Conservation (phyloP, 1,140 invertebrate genomes). For the Zaprionus ghesquierei region DNA sequence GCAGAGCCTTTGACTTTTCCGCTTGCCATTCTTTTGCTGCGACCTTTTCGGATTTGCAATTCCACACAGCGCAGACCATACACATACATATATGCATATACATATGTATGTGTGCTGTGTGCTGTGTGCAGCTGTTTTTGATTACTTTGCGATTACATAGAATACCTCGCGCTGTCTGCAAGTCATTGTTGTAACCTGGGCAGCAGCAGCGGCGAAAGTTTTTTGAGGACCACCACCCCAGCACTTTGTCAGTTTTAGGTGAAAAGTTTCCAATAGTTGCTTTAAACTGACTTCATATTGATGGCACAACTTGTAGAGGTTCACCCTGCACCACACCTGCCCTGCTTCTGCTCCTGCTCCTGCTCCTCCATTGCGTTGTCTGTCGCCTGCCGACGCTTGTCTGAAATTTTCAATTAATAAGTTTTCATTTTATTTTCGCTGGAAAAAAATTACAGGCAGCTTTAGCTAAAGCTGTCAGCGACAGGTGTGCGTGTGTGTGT, state of each 20-base stretch:
- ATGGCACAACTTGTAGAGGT: slow-evolving; percentile 39
- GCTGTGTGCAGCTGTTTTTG: slow-evolving; percentile 45
- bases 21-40: not conserved
- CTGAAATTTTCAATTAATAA: slow-evolving; percentile 75
- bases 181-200: slow-evolving; percentile 24
- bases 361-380: not conserved
- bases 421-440: slow-evolving; percentile 50
- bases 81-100: not conserved
- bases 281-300: slow-evolving; percentile 43
- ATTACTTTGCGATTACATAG: slow-evolving; percentile 19
- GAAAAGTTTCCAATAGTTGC: slow-evolving; percentile 65
- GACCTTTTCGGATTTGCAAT: slow-evolving; percentile 1
- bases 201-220: slow-evolving; percentile 44
- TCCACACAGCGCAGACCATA: not conserved
- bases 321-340: too few relatives aligned
- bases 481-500: slow-evolving; percentile 47
- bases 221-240: slow-evolving; percentile 13
- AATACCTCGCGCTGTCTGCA: slow-evolving; percentile 4
- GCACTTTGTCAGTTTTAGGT: slow-evolving; percentile 70
- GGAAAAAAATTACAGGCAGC: slow-evolving; percentile 15
- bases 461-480: slow-evolving; percentile 56
- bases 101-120: not conserved
- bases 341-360: not conserved
- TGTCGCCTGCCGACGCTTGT: slow-evolving; percentile 34
- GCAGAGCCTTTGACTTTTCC: not conserved